Conservation (phyloP, 37 sponge, comb jelly and placozoan genomes). For the Aphrocallistes beatrix region DNA sequence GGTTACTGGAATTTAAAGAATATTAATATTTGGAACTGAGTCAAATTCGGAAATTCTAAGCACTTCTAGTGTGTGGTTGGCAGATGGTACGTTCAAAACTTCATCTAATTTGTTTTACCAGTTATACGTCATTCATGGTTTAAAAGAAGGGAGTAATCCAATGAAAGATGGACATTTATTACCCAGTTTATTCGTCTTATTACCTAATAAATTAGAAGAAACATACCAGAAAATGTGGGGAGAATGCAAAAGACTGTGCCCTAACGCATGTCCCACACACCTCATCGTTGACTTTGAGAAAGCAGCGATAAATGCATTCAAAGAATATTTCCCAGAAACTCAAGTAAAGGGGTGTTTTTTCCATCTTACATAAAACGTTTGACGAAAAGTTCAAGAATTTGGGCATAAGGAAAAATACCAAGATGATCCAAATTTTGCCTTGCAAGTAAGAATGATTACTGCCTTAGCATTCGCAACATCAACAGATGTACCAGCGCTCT, state of each 20-base stretch:
- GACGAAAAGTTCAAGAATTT: background rate
- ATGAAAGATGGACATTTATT: constrained; percentile 11
- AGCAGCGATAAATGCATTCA: background rate
- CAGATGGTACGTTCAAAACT: background rate
- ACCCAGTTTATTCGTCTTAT: background rate
- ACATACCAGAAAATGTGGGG: background rate
- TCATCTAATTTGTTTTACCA: background rate
- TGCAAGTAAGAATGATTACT: background rate
- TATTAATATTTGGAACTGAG: background rate
- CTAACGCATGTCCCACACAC: background rate
- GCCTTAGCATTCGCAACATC: constrained; percentile 8
- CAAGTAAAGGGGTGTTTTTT: background rate
- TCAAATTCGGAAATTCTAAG: background rate
- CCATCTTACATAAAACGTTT: background rate
- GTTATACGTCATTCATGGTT: background rate
- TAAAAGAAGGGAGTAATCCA: background rate
- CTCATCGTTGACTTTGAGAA: background rate
- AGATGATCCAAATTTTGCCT: background rate
- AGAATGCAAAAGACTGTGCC: background rate
- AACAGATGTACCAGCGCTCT: background rate
- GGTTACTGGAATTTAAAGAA: background rate
- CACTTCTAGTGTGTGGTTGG: background rate
- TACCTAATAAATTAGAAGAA: background rate
- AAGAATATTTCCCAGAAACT: background rate
- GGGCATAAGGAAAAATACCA: background rate